Evolutionary conservation across 2,888 invertebrate genomes (phyloP).

Genomic region (Philereme vetulata): DNA sequence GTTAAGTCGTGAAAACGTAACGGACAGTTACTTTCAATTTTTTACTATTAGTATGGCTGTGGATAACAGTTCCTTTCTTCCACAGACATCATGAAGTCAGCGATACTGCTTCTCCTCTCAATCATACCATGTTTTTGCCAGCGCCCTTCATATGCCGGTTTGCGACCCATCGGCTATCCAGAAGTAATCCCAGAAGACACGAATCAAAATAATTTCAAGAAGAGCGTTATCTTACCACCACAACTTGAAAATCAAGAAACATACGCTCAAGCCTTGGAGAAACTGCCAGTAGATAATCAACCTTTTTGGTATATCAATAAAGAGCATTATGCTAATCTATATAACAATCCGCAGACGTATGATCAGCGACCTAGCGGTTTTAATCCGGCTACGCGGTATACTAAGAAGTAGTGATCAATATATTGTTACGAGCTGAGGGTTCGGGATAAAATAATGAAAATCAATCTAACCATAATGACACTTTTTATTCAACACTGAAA

Average conservation of each 20-base stretch:
- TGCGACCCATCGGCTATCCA: slow-evolving; percentile 6
- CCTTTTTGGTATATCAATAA: background rate
- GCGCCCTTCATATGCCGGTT: slow-evolving; percentile 39
- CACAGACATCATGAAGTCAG: background rate
- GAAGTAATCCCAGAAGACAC: background rate
- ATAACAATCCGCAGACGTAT: background rate
- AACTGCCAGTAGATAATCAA: background rate
- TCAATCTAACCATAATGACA: too few species aligned
- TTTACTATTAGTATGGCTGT: too few species aligned
- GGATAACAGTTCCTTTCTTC: too few species aligned
- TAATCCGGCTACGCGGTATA: background rate
- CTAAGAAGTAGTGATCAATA: too few species aligned
- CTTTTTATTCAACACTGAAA: too few species aligned
- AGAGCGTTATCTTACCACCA: background rate
- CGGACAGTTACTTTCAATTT: too few species aligned
- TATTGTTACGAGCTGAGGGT: too few species aligned
- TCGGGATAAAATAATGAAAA: too few species aligned
- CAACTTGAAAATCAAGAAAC: background rate
- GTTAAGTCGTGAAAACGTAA: too few species aligned
- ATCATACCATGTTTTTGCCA: slow-evolving; percentile 35
- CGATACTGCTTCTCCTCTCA: background rate
- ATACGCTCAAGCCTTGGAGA: background rate
- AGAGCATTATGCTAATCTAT: background rate
- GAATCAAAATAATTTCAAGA: too few species aligned
- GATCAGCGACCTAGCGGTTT: background rate